A percentile compares a stretch with the other conserved stretches of the same genome.
Conservation (phyloP, 2,797 vertebrate species). For the Sebastes nivosus region DNA sequence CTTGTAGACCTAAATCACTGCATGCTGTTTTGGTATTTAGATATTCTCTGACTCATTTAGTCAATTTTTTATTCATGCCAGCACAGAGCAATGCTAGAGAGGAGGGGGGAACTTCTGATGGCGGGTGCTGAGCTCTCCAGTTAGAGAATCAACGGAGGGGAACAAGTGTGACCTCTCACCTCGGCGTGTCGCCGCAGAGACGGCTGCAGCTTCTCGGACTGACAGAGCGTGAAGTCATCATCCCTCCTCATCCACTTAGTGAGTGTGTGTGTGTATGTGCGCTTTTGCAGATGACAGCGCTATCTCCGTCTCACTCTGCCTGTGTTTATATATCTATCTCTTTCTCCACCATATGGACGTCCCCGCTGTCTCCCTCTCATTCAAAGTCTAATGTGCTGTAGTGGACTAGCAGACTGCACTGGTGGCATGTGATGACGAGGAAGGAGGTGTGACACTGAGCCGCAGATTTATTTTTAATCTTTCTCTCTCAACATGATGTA, state of each 20-base stretch:
- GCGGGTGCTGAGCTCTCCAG: constrained; percentile 21
- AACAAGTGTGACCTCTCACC: constrained; percentile 50
- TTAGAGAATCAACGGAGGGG: constrained; percentile 34
- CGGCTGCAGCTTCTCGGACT: background rate
- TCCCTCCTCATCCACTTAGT: background rate
- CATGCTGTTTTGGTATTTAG: background rate
- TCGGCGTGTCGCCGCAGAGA: background rate
- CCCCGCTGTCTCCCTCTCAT: background rate
- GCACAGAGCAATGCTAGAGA: background rate
- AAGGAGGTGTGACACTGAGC: background rate
- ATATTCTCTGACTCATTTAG: constrained; percentile 4
- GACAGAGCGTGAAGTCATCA: constrained; percentile 17
- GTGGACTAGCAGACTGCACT: background rate
- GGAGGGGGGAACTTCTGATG: background rate
- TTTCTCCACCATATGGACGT: background rate
- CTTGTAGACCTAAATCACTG: background rate
- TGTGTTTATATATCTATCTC: background rate
- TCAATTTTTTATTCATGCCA: background rate
- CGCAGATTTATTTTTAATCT: background rate
- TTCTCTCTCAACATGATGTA: background rate
- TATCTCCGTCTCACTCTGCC: background rate
- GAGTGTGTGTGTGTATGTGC: background rate
- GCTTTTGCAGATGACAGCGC: constrained; percentile 10
- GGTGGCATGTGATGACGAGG: constrained; percentile 13
- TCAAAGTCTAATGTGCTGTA: constrained; percentile 17